These are phyloP conservation scores for Bostrychus sinensis DNA, from an alignment of 2,113 vertebrate genomes.

Conservation along the genomic window DNA sequence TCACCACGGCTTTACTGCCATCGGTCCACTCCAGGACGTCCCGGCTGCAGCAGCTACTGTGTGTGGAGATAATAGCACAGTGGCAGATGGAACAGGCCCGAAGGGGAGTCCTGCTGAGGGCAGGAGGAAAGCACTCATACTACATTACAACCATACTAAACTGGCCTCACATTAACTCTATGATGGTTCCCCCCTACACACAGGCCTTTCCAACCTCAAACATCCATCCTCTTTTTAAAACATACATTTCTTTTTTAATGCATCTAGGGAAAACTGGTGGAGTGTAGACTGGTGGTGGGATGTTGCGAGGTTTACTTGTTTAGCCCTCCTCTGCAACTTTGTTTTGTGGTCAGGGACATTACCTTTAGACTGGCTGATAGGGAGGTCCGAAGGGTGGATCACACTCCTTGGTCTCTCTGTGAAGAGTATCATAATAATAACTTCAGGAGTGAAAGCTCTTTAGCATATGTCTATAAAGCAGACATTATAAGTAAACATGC, in stretches of 20 bases:
- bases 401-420: no score
- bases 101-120: constrained; percentile 64
- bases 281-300: no score
- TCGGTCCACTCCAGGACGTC: background rate
- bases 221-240: constrained; percentile 19
- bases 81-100: constrained; percentile 65
- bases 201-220: constrained; percentile 56
- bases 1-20: constrained; percentile 2
- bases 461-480: constrained; percentile 9
- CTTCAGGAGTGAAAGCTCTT: constrained; percentile 7
- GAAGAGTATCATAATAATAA: no score
- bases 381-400: no score
- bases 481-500: constrained; percentile 2
- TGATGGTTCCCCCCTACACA: constrained; percentile 29
- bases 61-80: constrained; percentile 21
- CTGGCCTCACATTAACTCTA: constrained; percentile 44
- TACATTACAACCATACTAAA: constrained; percentile 36
- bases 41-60: background rate
- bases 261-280: no score
- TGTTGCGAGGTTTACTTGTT: no score
- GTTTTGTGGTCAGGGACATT: no score
- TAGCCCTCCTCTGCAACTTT: no score
- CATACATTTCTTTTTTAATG: background rate
- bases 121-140: constrained; percentile 43
- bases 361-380: no score